phyloP scores from a whole-genome alignment of 1,140 invertebrate species.

The Drosophila elegans region DNA sequence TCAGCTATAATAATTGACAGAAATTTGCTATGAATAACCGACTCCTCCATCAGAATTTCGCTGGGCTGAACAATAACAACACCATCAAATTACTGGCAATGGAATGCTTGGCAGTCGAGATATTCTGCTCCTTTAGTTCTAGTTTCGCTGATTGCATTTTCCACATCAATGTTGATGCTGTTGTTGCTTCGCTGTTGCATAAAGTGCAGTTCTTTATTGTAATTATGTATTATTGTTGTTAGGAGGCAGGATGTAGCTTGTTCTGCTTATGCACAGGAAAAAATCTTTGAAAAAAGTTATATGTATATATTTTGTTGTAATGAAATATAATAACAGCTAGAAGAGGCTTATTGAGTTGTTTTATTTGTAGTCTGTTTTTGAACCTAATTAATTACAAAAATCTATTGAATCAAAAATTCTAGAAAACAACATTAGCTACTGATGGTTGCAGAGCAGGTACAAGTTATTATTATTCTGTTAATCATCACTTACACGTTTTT shows the following conservation, averaged over 20 bases:
- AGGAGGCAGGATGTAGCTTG: slow-evolving; percentile 15
- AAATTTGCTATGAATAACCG: slow-evolving; percentile 20
- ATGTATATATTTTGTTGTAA: too few species aligned
- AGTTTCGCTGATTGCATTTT: slow-evolving; percentile 69
- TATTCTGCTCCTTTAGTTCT: slow-evolving; percentile 41
- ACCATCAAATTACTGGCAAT: slow-evolving; percentile 41
- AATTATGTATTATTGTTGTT: slow-evolving; percentile 66
- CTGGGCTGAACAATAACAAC: slow-evolving; percentile 26
- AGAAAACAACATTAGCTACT: too few species aligned
- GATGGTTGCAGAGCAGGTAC: too few species aligned
- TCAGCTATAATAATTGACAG: slow-evolving; percentile 34
- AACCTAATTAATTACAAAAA: too few species aligned
- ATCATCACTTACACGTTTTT: too few species aligned
- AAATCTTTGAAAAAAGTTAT: neutral
- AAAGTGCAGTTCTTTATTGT: slow-evolving; percentile 67
- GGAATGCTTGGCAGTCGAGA: slow-evolving; percentile 22
- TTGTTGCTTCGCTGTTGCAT: slow-evolving; percentile 48
- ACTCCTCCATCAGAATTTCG: slow-evolving; percentile 1
- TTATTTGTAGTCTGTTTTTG: too few species aligned
- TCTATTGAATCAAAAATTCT: too few species aligned
- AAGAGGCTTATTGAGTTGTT: too few species aligned
- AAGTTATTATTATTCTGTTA: too few species aligned
- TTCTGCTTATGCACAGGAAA: neutral
- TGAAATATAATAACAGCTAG: too few species aligned
- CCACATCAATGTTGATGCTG: slow-evolving; percentile 18